These are phyloP conservation scores for Neolamprologus hecqui DNA, from an alignment of 2,113 vertebrate genomes.

Conservation along the genomic window DNA sequence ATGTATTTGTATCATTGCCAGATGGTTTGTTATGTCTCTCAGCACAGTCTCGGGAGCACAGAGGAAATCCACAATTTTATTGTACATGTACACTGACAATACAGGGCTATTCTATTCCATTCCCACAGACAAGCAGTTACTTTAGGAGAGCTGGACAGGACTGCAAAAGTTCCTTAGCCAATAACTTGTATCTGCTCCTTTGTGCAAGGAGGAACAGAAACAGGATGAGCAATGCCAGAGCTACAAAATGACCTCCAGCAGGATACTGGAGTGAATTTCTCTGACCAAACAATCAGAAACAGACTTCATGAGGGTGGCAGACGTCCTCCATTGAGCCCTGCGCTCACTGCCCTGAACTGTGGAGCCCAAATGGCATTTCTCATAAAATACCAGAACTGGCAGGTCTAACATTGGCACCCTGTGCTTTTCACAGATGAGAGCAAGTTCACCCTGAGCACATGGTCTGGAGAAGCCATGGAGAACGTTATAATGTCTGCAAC, in stretches of 20 bases:
- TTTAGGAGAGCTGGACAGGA: background rate
- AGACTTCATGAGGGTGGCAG: background rate
- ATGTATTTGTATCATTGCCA: background rate
- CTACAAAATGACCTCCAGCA: background rate
- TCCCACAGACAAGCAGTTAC: background rate
- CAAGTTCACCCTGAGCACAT: background rate
- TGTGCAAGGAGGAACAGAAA: background rate
- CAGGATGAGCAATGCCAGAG: background rate
- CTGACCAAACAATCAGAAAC: background rate
- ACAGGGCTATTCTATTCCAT: background rate
- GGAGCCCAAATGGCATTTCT: background rate
- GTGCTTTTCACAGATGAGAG: background rate
- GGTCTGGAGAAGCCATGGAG: background rate
- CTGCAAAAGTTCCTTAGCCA: background rate
- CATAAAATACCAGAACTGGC: background rate
- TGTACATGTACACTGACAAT: background rate
- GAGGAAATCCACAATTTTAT: background rate
- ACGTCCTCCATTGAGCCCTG: background rate
- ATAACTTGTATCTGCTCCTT: background rate
- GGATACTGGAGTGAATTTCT: background rate
- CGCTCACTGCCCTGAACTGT: accelerated
- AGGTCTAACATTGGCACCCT: background rate
- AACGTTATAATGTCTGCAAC: background rate
- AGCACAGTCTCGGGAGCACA: background rate
- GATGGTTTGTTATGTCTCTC: background rate